Evolutionary conservation across 2,797 vertebrate species (phyloP).

Genomic region (Hyperoplus immaculatus): DNA sequence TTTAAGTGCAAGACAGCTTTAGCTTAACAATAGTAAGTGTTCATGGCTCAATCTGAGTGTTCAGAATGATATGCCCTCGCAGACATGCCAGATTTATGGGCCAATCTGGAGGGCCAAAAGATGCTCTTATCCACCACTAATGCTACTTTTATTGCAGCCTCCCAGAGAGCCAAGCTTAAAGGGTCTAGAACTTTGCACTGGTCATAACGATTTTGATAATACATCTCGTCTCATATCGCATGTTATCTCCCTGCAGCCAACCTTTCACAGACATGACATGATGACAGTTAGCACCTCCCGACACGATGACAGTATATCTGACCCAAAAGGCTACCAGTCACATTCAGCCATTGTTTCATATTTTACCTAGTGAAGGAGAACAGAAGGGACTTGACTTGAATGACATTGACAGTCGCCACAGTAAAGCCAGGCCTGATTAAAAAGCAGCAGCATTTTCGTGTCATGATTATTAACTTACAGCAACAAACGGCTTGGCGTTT

Average conservation of each 20-base stretch:
- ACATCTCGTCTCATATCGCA: not conserved
- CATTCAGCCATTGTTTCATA: slow-evolving; percentile 3
- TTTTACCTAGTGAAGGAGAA: slow-evolving; percentile 1
- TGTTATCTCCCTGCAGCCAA: not conserved
- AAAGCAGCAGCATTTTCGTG: not conserved
- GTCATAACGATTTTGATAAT: not conserved
- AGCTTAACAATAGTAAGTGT: not conserved
- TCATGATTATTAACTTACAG: not conserved
- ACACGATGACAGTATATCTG: not conserved
- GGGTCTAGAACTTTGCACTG: not conserved
- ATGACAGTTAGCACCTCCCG: slow-evolving; percentile 12
- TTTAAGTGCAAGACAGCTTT: not conserved
- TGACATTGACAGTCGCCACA: slow-evolving; percentile 28
- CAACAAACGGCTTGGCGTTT: slow-evolving; percentile 42
- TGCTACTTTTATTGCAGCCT: not conserved
- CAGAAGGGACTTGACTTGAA: slow-evolving; percentile 16
- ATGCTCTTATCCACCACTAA: not conserved
- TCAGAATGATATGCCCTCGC: not conserved
- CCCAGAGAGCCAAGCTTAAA: not conserved
- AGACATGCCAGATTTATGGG: not conserved
- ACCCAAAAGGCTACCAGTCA: not conserved
- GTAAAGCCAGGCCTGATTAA: slow-evolving; percentile 31
- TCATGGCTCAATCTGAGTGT: not conserved
- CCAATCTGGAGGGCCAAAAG: not conserved
- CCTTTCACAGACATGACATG: not conserved